These are phyloP conservation scores for Kryptopterus vitreolus DNA, from an alignment of 2,797 vertebrate species.

Conservation along the genomic window DNA sequence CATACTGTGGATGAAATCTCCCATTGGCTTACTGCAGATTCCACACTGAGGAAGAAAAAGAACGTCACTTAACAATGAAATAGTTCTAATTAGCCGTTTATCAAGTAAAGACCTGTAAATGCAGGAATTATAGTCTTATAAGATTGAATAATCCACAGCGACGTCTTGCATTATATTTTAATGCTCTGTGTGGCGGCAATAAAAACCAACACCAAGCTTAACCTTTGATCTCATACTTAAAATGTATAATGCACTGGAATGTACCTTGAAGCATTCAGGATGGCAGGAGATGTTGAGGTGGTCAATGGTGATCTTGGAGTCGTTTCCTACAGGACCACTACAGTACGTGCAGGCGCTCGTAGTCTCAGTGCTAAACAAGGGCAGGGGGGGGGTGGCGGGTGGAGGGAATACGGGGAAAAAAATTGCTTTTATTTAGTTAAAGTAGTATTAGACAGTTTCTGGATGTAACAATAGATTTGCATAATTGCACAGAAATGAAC, in stretches of 20 bases:
- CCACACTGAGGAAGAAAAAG: constrained; percentile 78
- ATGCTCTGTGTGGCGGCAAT: no score
- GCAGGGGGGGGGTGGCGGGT: no score
- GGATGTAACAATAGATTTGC: neutral
- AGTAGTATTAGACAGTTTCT: neutral
- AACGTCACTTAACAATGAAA: no score
- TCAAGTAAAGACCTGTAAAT: no score
- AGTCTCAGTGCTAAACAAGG: neutral
- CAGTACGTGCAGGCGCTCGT: constrained; percentile 84
- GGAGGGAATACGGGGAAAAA: no score
- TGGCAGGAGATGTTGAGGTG: constrained; percentile 93
- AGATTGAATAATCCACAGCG: no score
- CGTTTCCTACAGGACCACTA: constrained; percentile 77
- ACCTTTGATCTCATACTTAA: no score
- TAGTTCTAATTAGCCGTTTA: no score
- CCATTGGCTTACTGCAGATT: constrained; percentile 86
- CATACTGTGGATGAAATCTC: constrained; percentile 87
- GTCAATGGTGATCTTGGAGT: constrained; percentile 89
- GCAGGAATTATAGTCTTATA: no score
- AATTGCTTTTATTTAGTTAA: neutral
- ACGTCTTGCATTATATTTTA: no score
- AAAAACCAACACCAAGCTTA: no score
- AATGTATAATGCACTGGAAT: neutral
- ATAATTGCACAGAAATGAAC: neutral
- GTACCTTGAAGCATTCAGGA: constrained; percentile 92